Conservation (phyloP, 2,113 vertebrate species). For the Thunnus thynnus region DNA sequence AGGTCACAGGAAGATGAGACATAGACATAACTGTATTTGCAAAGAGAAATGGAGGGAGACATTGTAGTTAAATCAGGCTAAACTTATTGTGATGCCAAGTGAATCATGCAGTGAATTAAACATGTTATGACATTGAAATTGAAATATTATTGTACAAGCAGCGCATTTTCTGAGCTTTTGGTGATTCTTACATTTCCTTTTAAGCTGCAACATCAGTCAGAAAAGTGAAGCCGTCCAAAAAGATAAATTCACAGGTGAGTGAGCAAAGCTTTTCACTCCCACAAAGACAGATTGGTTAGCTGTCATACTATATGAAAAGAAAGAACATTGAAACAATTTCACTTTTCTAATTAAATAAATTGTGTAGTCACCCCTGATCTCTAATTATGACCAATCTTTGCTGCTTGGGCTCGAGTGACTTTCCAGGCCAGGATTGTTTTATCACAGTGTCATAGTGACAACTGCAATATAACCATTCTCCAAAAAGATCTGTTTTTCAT, state of each 20-base stretch:
- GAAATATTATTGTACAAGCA: not conserved
- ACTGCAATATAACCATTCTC: not conserved
- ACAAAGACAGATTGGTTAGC: conserved; percentile 16
- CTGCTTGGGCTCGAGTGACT: not conserved
- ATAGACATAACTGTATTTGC: not conserved
- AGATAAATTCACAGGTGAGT: conserved; percentile 16
- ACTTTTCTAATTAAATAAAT: conserved; percentile 10
- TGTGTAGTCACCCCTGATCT: conserved; percentile 12
- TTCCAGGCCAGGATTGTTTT: not conserved
- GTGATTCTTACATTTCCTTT: not conserved
- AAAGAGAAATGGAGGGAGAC: not conserved
- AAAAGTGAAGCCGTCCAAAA: conserved; percentile 22
- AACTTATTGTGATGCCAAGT: not conserved
- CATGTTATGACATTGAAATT: not conserved
- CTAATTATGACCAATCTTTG: not conserved
- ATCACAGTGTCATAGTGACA: not conserved
- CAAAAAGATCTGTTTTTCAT: not conserved
- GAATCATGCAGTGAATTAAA: not conserved
- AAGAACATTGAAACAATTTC: not conserved
- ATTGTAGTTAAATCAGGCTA: not conserved
- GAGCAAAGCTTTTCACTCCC: conserved; percentile 27
- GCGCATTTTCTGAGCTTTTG: not conserved
- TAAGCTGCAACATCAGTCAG: not conserved
- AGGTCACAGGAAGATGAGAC: conserved; percentile 19
- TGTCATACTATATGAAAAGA: conserved; percentile 28